These are phyloP conservation scores for Drosophila neotestacea DNA, from an alignment of 2,888 invertebrate genomes.

Conservation along the genomic window DNA sequence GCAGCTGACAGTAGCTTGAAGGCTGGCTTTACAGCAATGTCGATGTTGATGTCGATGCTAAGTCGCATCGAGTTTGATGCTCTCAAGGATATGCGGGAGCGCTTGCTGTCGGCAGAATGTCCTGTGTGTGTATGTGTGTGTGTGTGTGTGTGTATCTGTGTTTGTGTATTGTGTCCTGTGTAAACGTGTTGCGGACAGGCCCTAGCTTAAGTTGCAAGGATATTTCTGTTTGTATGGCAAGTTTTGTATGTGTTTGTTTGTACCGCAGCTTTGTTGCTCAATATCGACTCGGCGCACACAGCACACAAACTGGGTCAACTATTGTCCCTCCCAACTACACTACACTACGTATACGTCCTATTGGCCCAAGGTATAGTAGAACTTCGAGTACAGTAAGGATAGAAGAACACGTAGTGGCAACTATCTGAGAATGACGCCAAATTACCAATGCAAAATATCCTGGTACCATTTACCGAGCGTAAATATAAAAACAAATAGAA, in stretches of 20 bases:
- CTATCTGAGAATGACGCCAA: conserved; percentile 78
- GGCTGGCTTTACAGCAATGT: conserved; percentile 51
- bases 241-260: conserved; percentile 53
- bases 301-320: conserved; percentile 69
- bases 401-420: conserved; percentile 67
- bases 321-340: background rate
- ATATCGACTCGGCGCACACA: conserved; percentile 54
- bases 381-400: conserved; percentile 19
- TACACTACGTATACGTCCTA: background rate
- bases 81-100: conserved; percentile 64
- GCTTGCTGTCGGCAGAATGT: conserved; percentile 50
- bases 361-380: conserved; percentile 13
- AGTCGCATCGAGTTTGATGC: conserved; percentile 53
- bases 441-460: conserved; percentile 80
- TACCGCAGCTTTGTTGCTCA: conserved; percentile 72
- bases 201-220: conserved; percentile 59
- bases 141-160: conserved; percentile 14
- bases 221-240: conserved; percentile 60
- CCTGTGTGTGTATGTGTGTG: conserved; percentile 27
- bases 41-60: conserved; percentile 25
- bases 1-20: conserved; percentile 44
- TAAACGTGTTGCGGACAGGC: conserved; percentile 62
- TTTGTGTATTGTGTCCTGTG: conserved; percentile 43
- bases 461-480: conserved; percentile 69
- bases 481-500: conserved; percentile 52